Base-by-base conservation (phyloP, 2,797 vertebrate species). In the Chiloscyllium punctatum region DNA sequence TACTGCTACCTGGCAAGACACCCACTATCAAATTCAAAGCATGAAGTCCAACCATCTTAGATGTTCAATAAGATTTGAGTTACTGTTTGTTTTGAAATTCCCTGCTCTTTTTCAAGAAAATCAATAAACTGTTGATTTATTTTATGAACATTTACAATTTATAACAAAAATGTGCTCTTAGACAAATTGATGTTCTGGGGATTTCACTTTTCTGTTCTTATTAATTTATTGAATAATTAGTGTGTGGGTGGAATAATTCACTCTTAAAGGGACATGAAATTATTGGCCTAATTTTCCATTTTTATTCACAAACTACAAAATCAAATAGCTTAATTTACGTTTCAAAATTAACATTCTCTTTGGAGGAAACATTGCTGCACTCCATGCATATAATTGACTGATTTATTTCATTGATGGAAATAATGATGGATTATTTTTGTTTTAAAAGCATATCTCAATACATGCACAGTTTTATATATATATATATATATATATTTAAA, bases 171-270 rank as follows among this genome's bases (percentile, higher is more conserved):
- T 15, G 30, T 51, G 15, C 68, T 48, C 68, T 72, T 48, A 30
- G 92, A 37, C 21, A 69, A 62, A 69, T 74, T 72, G 25, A 27
- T 72, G 42, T 51, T 71, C 9, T 37, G 23, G 27, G 37, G 25
- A 71, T 94, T 94, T 51, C 69, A 71, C 23, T 69, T 48, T 72
- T 94, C n/a, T 71, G 69, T 37, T 71, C 15, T 71, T 72, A 48
- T 94, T 94, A 94, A 94, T 68, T 71, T 42, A 94, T 94, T 94
- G 62, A 94, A 94, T 48, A 94, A 94, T 94, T 69, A 48, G 21
- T 30, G 37, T 51, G 25, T 71, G 21, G 66, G 33, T 37, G 66
- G 62, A 69, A 69, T 71, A 94, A 69, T 37, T 94, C 4, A 27
- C 91, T 37, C 30, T 94, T 71, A 68, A 94, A 51, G 42, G 68